phyloP scores from a whole-genome alignment of 2,113 vertebrate species.

The Lycaon pictus region DNA sequence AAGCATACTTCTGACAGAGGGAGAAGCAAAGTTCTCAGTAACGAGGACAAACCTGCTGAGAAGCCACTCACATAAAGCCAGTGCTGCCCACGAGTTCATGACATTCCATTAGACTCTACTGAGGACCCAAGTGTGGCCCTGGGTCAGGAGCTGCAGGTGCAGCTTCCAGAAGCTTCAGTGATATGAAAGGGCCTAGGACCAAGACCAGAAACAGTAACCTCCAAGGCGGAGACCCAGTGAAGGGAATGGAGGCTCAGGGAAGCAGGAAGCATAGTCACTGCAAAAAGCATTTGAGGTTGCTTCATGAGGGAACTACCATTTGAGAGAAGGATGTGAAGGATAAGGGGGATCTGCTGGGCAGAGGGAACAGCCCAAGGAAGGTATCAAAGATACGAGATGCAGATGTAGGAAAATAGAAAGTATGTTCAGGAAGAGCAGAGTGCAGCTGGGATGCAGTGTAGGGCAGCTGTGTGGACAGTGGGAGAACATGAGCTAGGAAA shows the following conservation, averaged over 20 bases:
- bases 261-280: background rate
- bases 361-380: background rate
- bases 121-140: rapidly evolving
- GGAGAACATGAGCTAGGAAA: background rate
- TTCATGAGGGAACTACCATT: background rate
- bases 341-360: background rate
- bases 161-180: background rate
- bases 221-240: background rate
- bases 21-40: background rate
- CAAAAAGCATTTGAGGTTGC: background rate
- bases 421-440: rapidly evolving
- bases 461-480: rapidly evolving
- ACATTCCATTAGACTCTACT: background rate
- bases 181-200: background rate
- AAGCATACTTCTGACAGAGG: background rate
- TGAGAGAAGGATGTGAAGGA: background rate
- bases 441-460: background rate
- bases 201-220: background rate
- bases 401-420: background rate
- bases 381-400: background rate
- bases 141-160: background rate
- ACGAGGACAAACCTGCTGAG: background rate
- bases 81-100: background rate
- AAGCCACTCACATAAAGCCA: background rate
- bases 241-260: background rate